Conservation (phyloP, 2,888 invertebrate genomes). For the Drosophila austrosaltans region DNA sequence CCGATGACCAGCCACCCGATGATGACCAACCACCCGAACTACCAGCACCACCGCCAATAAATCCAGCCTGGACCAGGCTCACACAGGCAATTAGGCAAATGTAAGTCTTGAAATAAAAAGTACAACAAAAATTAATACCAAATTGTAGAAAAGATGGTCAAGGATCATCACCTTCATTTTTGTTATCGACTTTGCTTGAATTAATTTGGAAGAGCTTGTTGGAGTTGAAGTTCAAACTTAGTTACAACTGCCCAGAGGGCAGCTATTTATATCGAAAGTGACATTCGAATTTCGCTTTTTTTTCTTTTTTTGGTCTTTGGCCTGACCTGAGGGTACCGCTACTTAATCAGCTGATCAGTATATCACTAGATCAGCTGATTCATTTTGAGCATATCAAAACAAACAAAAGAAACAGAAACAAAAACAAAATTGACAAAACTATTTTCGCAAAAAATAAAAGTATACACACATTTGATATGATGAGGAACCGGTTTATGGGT, state of each 20-base stretch:
- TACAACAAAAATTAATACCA: not conserved
- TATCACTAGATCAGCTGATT: conserved; percentile 2
- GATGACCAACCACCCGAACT: conserved; percentile 43
- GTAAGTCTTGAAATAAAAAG: conserved; percentile 48
- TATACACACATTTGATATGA: conserved; percentile 12
- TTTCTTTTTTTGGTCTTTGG: not conserved
- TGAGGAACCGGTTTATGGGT: conserved; percentile 28
- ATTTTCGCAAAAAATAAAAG: not conserved
- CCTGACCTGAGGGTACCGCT: not conserved
- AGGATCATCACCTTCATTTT: conserved; percentile 62
- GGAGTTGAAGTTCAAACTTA: conserved; percentile 59
- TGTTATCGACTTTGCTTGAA: conserved; percentile 63
- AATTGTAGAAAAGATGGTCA: not conserved
- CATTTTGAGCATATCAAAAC: not conserved
- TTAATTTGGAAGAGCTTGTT: conserved; percentile 54
- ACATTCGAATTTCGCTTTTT: not conserved
- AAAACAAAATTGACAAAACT: not conserved
- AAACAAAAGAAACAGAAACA: conserved; percentile 9
- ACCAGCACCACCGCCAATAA: conserved; percentile 46
- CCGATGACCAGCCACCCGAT: conserved; percentile 35
- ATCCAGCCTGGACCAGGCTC: conserved; percentile 59
- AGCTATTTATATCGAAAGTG: conserved; percentile 57
- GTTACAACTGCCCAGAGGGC: conserved; percentile 49
- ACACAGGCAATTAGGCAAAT: conserved; percentile 68
- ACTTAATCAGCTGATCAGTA: conserved; percentile 1